Base-by-base conservation (phyloP, 2,797 vertebrate species). In the Pseudochromis fuscus region DNA sequence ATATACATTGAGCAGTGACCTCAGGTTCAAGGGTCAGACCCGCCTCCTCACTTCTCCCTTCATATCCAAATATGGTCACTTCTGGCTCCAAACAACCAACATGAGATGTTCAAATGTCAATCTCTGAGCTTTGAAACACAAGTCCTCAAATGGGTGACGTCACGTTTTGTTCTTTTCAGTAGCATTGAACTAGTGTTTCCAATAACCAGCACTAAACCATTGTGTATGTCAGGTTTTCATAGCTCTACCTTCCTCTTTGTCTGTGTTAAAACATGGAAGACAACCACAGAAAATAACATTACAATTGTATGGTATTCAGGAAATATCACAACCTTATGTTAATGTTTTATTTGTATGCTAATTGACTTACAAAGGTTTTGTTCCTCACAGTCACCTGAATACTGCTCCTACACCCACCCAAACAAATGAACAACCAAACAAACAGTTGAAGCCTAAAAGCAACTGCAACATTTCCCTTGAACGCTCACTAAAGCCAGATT, bases 401-500 rank as follows among this genome's bases (percentile, higher is more conserved):
- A 21, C 23, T 63, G 10, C 33, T 49, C 18, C 28, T n/a, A n/a
- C n/a, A n/a, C n/a, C n/a, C n/a, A n/a, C n/a, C 4, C 24, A 8
- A 16, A 27, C 49, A 65, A 44, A 61, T n/a, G 23, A 1, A 13
- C 21, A 27, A 48, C 38, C 24, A n/a, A 44, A 44, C 12, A 27
- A 55, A 72, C 44, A n/a, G n/a, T 64, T 16, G 1, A 3, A 75
- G 44, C 27, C 48, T 24, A 37, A 19, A 53, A 65, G 38, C 30
- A 57, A 61, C 59, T 45, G 27, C 64, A 71, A 25, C 9, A 35
- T 63, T 67, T 63, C 15, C 9, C 69, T 62, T 68, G 35, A 66
- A 18, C 18, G 25, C 42, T 31, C 18, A 59, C 38, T 23, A 7
- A 66, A 55, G 58, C 28, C 27, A 45, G n/a, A 64, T 77, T 72